phyloP scores from a whole-genome alignment of 2,113 vertebrate genomes.

The Tamias sibiricus region DNA sequence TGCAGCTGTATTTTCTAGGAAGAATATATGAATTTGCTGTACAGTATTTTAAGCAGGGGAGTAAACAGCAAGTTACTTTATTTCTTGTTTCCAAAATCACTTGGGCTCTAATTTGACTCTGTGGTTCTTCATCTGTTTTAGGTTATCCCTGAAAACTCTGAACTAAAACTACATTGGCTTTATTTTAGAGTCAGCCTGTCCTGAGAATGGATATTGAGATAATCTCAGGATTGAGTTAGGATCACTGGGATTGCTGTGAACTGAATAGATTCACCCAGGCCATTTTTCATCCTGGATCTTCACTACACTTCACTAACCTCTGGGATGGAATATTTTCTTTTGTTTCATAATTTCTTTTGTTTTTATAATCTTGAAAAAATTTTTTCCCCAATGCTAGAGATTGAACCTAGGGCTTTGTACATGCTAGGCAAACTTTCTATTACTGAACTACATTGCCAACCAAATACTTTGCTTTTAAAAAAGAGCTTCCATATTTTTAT shows the following conservation, averaged over 20 bases:
- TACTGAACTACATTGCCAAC: too few relatives aligned
- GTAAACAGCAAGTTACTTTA: slow-evolving; percentile 50
- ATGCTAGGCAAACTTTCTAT: neutral
- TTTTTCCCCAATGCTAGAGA: neutral
- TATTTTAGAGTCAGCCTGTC: slow-evolving; percentile 9
- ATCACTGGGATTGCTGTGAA: neutral
- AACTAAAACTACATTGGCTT: slow-evolving; percentile 14
- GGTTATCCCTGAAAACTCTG: neutral
- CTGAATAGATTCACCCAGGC: neutral
- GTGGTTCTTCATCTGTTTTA: neutral
- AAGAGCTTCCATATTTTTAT: slow-evolving; percentile 22
- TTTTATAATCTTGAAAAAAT: slow-evolving; percentile 7
- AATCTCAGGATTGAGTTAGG: slow-evolving; percentile 20
- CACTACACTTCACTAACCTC: neutral
- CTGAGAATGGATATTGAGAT: neutral
- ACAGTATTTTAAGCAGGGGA: slow-evolving; percentile 30
- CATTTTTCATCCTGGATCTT: neutral
- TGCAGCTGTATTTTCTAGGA: slow-evolving; percentile 10
- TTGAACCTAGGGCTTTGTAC: neutral
- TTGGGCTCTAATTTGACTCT: slow-evolving; percentile 7
- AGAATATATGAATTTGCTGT: slow-evolving; percentile 53
- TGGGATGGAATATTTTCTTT: neutral
- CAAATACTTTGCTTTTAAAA: slow-evolving; percentile 41
- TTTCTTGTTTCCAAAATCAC: slow-evolving; percentile 45
- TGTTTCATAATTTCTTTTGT: slow-evolving; percentile 21